These are phyloP conservation scores for Cherax destructor DNA, from an alignment of 1,140 invertebrate genomes.

Conservation along the genomic window DNA sequence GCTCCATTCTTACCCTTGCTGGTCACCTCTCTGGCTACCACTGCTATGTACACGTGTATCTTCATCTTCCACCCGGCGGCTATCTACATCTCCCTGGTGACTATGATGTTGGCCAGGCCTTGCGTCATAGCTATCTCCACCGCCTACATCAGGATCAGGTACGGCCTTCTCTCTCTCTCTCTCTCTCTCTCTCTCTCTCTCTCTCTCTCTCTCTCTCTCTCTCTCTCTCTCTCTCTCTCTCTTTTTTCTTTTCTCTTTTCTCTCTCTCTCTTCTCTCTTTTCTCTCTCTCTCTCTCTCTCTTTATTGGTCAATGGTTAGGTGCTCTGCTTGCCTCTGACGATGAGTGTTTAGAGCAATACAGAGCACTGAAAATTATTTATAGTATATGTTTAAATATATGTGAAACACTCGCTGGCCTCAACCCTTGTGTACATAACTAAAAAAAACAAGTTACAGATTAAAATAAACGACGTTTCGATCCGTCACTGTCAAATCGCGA, in stretches of 20 bases:
- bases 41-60: constrained; percentile 53
- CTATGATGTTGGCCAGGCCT: constrained; percentile 60
- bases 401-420: no score
- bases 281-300: constrained; percentile 39
- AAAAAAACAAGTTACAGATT: no score
- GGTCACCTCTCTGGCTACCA: constrained; percentile 78
- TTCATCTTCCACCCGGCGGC: constrained; percentile 53
- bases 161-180: not conserved
- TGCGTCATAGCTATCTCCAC: constrained; percentile 68
- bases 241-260: constrained; percentile 25
- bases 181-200: not conserved
- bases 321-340: no score
- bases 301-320: not conserved
- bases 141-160: constrained; percentile 66
- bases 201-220: not conserved
- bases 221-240: constrained; percentile 43
- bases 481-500: no score
- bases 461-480: no score
- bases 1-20: constrained; percentile 76
- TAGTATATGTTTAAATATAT: no score
- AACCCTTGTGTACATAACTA: no score
- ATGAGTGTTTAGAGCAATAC: no score
- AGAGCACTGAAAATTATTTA: no score
- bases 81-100: constrained; percentile 55
- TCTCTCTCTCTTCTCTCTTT: constrained; percentile 37